Percentiles rank a stretch among this genome's conserved stretches.
Evolutionary conservation across 1,140 invertebrate genomes (phyloP).

Genomic region (Aphis gossypii): DNA sequence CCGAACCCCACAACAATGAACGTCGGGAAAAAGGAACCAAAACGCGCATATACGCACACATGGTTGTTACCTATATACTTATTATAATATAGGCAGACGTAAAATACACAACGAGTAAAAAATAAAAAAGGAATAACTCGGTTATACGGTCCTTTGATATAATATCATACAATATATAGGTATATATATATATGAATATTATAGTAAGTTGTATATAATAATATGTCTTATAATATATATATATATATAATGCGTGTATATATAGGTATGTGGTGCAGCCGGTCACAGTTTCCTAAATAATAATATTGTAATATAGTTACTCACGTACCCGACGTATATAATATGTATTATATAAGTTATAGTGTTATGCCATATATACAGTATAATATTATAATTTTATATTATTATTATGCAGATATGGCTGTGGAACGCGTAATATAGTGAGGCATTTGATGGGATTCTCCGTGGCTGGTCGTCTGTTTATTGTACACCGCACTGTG

Average conservation of each 20-base stretch:
- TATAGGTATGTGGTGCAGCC: not conserved
- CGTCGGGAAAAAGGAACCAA: constrained; percentile 14
- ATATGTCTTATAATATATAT: not conserved
- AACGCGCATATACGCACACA: not conserved
- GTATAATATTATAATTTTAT: constrained; percentile 20
- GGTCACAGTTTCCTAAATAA: not conserved
- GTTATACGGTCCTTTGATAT: not conserved
- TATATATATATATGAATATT: not conserved
- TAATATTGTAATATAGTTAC: constrained; percentile 2
- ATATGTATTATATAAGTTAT: not conserved
- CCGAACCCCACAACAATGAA: constrained; percentile 5
- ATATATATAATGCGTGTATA: not conserved
- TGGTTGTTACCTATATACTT: not conserved
- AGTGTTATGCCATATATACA: no score
- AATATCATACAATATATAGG: no score
- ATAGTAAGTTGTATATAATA: not conserved
- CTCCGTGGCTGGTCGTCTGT: not conserved
- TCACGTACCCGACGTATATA: not conserved
- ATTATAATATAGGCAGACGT: not conserved
- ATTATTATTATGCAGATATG: constrained; percentile 14
- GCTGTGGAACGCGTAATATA: not conserved
- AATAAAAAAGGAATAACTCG: not conserved
- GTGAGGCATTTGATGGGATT: not conserved
- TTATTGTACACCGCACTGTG: not conserved
- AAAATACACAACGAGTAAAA: constrained; percentile 30